Evolutionary conservation across 35 echinoderm and acorn worm species (phyloP).

Genomic region (Patiria miniata): DNA sequence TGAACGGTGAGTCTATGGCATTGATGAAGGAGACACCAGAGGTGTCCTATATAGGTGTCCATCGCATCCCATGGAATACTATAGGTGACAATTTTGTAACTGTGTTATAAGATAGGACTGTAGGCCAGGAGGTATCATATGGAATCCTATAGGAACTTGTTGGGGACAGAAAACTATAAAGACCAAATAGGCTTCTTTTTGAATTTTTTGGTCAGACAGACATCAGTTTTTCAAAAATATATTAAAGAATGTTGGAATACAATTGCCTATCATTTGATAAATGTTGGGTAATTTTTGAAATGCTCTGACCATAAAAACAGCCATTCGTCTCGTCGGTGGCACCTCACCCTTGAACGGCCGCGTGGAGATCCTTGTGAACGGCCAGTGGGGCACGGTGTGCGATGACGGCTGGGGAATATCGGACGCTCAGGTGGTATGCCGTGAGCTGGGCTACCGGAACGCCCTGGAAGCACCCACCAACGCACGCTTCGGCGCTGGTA

Average conservation of each 20-base stretch:
- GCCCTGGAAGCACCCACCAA: background rate
- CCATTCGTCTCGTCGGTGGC: conserved; percentile 25
- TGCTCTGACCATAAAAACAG: background rate
- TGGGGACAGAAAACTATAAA: background rate
- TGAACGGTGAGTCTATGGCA: conserved; percentile 35
- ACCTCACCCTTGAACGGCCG: background rate
- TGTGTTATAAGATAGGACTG: background rate
- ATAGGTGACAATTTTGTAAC: background rate
- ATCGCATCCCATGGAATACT: no score
- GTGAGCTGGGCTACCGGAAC: conserved; percentile 13
- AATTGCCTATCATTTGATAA: background rate
- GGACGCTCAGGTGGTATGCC: conserved; percentile 36
- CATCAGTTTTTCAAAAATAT: background rate
- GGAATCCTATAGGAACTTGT: background rate
- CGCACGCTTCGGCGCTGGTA: conserved; percentile 20
- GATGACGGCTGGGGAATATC: conserved; percentile 27
- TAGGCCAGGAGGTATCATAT: no score
- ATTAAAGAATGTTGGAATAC: background rate
- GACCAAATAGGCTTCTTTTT: background rate
- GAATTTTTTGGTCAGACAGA: background rate
- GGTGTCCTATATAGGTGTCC: no score
- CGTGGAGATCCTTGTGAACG: conserved; percentile 25
- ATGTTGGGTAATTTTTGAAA: background rate
- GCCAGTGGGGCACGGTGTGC: conserved; percentile 37
- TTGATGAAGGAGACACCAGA: background rate